Evolutionary conservation across 2,797 vertebrate genomes (phyloP), one percentile per base, ranked within the genome.

Genomic region (Phrynocephalus vlangalii): DNA sequence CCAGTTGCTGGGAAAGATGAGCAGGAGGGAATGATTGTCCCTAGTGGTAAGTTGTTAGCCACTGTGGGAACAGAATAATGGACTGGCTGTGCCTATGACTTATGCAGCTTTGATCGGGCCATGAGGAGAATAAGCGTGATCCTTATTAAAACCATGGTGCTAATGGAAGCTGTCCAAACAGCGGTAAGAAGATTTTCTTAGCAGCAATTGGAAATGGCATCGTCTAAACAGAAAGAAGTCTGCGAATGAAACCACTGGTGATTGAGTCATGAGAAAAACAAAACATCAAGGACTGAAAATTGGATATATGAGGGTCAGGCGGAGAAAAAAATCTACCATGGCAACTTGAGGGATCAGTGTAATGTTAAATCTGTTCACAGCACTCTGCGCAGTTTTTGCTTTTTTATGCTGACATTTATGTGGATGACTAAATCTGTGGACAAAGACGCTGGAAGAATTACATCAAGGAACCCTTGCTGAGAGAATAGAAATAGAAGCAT

Each of bases 371-470:
- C 7, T 52, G 22, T 70, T 67, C 9, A 48, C 63, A 77, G 75
- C 16, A 26, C 16, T 44, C 52, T 16, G 30, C 15, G 22, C 60
- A 38, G 60, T 38, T 72, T 63, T 60, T 72, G 70, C 77, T 26
- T 22, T 44, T 77, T 83, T 83, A 87, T 33, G 26, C 16, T 83
- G 73, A 77, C 63, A 75, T 83, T 44, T 68, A 33, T 26, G 10
- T 79, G 76, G 56, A 79, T 79, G 67, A 71, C 5, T 83, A n/a
- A 70, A 26, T 68, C 80, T 52, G 70, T n/a, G 30, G 75, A 71
- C 77, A 50, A 78, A 71, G 18, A n/a, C 70, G 63, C 44, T 87
- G 86, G 63, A 77, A 68, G 78, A 83, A 70, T 60, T 16, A 71
- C 60, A 78, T 33, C 18, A 60, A 9, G 60, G 16, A 11, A 76